A percentile compares a stretch with the other conserved stretches of the same genome.
Conservation (phyloP, 2,888 invertebrate genomes). For the Lacanobia wlatinum region DNA sequence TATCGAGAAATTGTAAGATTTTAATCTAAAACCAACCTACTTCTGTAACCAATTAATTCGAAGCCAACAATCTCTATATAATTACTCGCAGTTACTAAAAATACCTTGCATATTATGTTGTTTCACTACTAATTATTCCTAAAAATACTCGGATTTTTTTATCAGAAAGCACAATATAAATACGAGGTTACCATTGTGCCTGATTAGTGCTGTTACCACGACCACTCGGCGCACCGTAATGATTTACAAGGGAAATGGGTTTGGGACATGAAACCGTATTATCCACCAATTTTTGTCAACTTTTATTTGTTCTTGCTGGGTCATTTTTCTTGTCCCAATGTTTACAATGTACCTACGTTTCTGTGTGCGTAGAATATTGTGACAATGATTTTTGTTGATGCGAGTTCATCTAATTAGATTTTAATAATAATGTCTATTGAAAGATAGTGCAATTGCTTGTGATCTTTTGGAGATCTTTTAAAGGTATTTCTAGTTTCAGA, state of each 20-base stretch:
- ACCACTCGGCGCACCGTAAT: slow-evolving; percentile 73
- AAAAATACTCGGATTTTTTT: slow-evolving; percentile 51
- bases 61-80: slow-evolving; percentile 7
- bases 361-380: background rate
- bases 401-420: background rate
- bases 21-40: slow-evolving; percentile 24
- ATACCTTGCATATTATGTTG: slow-evolving; percentile 37
- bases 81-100: slow-evolving; percentile 39
- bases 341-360: slow-evolving; percentile 15
- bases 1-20: slow-evolving; percentile 19
- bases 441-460: background rate
- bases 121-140: slow-evolving; percentile 50
- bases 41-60: slow-evolving; percentile 22
- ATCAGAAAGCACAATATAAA: slow-evolving; percentile 57
- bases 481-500: slow-evolving; percentile 5
- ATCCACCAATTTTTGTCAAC: slow-evolving; percentile 78
- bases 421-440: background rate
- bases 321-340: slow-evolving; percentile 52
- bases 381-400: background rate
- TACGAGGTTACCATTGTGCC: slow-evolving; percentile 65
- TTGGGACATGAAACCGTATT: slow-evolving; percentile 80
- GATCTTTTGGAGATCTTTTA: background rate
- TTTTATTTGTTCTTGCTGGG: slow-evolving; percentile 72
- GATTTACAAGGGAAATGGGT: slow-evolving; percentile 78
- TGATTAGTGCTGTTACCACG: slow-evolving; percentile 69